Evolutionary conservation across 2,888 invertebrate species (phyloP), one percentile per base, ranked within the genome.

Genomic region (Watsonalla cultraria): DNA sequence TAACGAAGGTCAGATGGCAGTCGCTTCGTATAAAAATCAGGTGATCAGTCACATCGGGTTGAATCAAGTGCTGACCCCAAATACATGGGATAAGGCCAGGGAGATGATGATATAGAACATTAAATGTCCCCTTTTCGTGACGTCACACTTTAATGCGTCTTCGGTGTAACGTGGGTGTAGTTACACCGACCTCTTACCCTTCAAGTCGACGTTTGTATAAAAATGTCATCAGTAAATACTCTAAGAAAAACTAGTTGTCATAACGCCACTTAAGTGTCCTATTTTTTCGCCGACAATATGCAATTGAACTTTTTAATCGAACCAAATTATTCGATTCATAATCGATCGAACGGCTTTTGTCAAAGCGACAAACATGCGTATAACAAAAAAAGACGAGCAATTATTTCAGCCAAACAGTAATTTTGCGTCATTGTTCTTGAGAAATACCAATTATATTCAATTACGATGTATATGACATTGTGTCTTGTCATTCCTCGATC

Each of bases 391-490:
- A 64, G 65, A 78, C 78, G 68, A 39, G 82, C 80, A 89, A 90
- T 90, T 90, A 89, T 89, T 89, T 84, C 80, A 83, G 72, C 78
- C 85, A 85, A 83, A 80, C 81, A 82, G 86, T 84, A 89, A 90
- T 90, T 88, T 88, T 68, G 77, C 74, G 80, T 87, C 89, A 89
- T 90, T 90, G 90, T 90, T 90, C 90, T 86, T 79, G 74, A 86
- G 89, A 89, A 90, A 86, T 82, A 81, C 85, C 89, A 90, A 90
- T 90, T 90, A 90, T 87, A 86, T 89, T 89, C 88, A 89, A 90
- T 90, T 90, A 90, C 87, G 77, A 74, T 73, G 84, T 86, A 87
- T 89, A 87, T 85, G 86, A 88, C 89, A 88, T 79, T 86, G 86
- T 86, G 80, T 78, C 66, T 69, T 76, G 70, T 65, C 84, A 84